A percentile compares a stretch with the other conserved stretches of the same genome.
Conservation (phyloP, 1,140 invertebrate species). For the Heterodera carotae region DNA sequence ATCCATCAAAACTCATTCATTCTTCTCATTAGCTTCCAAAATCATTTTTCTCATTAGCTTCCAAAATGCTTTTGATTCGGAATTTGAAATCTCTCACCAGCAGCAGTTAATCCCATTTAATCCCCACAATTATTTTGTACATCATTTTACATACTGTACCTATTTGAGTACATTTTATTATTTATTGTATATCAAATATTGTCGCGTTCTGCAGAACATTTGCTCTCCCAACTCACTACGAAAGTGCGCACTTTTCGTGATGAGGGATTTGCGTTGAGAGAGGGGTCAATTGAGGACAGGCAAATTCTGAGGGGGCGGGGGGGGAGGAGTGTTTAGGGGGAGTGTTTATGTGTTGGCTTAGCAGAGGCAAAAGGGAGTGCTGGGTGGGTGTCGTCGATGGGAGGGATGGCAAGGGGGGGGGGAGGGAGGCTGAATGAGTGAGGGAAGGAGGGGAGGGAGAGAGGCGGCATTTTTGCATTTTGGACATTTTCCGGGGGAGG, state of each 20-base stretch:
- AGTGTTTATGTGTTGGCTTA: neutral
- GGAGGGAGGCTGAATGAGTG: neutral
- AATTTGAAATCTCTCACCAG: too few relatives aligned
- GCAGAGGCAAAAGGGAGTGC: neutral
- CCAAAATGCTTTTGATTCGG: neutral
- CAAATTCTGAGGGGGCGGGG: neutral
- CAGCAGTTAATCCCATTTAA: neutral
- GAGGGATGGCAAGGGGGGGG: neutral
- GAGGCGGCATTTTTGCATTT: conserved; percentile 4
- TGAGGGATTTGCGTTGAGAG: neutral
- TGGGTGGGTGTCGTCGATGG: neutral
- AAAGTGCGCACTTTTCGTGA: neutral
- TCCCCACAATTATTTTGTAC: too few relatives aligned
- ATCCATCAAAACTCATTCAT: too few relatives aligned
- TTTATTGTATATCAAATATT: too few relatives aligned
- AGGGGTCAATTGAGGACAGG: neutral
- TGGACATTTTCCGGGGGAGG: neutral
- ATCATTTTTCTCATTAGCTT: neutral
- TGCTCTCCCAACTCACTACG: too few relatives aligned
- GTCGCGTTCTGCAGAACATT: too few relatives aligned
- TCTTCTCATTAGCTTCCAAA: too few relatives aligned
- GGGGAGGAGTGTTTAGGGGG: neutral
- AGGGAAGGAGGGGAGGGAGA: neutral
- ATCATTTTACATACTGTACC: too few relatives aligned
- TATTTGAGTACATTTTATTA: too few relatives aligned